Evolutionary conservation across 53 echinoderm and acorn worm genomes (phyloP).

Genomic region (Mesocentrotus franciscanus): DNA sequence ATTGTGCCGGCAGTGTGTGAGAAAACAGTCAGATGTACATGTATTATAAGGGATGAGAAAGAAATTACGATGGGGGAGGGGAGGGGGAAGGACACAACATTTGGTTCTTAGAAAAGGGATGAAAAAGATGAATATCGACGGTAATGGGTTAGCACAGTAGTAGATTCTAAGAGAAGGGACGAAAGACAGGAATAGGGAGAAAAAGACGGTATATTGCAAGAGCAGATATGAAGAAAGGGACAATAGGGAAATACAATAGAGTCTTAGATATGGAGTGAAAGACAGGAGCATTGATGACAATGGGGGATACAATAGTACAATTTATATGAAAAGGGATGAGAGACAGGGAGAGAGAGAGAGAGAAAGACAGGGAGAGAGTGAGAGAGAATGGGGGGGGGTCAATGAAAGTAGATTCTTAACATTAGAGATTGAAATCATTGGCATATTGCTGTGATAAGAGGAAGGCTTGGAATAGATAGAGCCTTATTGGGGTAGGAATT

Average conservation of each 20-base stretch:
- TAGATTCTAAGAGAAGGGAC: no score
- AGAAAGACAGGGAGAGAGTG: slow-evolving; percentile 72
- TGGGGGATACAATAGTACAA: no score
- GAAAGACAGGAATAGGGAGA: slow-evolving; percentile 52
- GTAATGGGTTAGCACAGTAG: no score
- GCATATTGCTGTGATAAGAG: slow-evolving; percentile 65
- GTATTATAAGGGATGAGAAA: background rate
- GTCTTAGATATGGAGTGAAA: no score
- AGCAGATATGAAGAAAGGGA: no score
- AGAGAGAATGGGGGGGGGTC: no score
- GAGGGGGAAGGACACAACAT: background rate
- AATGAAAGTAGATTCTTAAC: no score
- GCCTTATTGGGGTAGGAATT: background rate
- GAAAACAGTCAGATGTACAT: background rate
- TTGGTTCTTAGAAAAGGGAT: background rate
- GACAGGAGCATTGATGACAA: no score
- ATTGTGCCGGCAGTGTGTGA: slow-evolving; percentile 61
- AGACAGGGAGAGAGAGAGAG: slow-evolving; percentile 12
- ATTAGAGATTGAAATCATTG: slow-evolving; percentile 72
- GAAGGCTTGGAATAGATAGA: background rate
- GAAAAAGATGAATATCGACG: no score
- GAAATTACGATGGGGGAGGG: background rate
- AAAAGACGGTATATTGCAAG: no score
- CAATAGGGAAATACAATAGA: no score
- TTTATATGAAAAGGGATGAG: background rate